Conservation (phyloP, 1,140 invertebrate genomes). For the Nasonia giraulti region DNA sequence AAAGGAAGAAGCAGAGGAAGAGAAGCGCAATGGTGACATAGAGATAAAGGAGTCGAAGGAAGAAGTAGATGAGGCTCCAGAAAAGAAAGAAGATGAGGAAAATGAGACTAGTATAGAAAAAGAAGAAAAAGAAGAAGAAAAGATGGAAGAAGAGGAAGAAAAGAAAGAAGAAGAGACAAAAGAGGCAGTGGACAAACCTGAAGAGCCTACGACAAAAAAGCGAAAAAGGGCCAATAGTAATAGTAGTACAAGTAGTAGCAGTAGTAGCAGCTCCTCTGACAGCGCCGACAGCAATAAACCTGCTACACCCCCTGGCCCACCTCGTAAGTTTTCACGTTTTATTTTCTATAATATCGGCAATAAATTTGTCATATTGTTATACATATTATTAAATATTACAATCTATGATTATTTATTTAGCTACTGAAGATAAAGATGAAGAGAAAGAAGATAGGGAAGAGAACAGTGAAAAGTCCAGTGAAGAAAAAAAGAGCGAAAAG, state of each 20-base stretch:
- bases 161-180: slow-evolving; percentile 60
- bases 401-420: slow-evolving; percentile 49
- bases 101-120: slow-evolving; percentile 68
- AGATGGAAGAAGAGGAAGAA: slow-evolving; percentile 64
- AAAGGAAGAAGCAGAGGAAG: slow-evolving; percentile 57
- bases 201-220: slow-evolving; percentile 63
- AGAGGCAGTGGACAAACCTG: slow-evolving; percentile 57
- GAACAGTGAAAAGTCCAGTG: slow-evolving; percentile 58
- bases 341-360: slow-evolving; percentile 1
- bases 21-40: slow-evolving; percentile 59
- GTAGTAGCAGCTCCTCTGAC: slow-evolving; percentile 68
- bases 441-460: slow-evolving; percentile 56
- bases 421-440: slow-evolving; percentile 52
- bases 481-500: slow-evolving; percentile 68
- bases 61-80: slow-evolving; percentile 71
- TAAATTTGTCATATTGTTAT: neutral
- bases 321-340: slow-evolving; percentile 30
- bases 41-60: slow-evolving; percentile 70
- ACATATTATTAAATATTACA: slow-evolving; percentile 20
- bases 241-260: slow-evolving; percentile 68
- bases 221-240: slow-evolving; percentile 69
- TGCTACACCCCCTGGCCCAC: slow-evolving; percentile 31
- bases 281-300: slow-evolving; percentile 55
- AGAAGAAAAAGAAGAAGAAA: slow-evolving; percentile 65
- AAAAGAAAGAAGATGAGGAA: slow-evolving; percentile 72